These are phyloP conservation scores for Deilephila porcellus DNA, from an alignment of 2,888 invertebrate genomes.

Conservation along the genomic window DNA sequence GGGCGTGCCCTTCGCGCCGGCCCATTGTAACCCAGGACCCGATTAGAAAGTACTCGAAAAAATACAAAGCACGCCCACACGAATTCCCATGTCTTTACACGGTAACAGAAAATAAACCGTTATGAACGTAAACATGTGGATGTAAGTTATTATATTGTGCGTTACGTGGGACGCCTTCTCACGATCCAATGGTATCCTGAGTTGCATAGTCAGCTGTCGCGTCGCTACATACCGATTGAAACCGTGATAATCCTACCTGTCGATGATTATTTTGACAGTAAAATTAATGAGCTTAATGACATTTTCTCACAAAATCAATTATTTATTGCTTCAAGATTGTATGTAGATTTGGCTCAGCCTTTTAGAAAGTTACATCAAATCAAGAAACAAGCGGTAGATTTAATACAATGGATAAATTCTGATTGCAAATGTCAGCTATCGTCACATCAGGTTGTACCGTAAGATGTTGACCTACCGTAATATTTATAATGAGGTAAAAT, in stretches of 20 bases:
- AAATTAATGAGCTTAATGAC: background rate
- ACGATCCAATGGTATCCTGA: constrained; percentile 2
- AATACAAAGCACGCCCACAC: constrained; percentile 22
- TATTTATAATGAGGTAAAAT: background rate
- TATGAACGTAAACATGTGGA: constrained; percentile 4
- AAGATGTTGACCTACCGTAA: constrained; percentile 11
- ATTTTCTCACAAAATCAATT: background rate
- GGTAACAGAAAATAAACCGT: constrained; percentile 14
- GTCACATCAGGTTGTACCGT: background rate
- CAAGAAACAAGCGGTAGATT: background rate
- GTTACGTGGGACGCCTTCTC: constrained; percentile 9
- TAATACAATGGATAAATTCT: background rate
- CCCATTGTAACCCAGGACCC: constrained; percentile 40
- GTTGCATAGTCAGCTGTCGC: constrained; percentile 10
- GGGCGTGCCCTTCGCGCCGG: constrained; percentile 57
- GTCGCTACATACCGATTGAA: background rate
- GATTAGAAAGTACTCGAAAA: constrained; percentile 42
- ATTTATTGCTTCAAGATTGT: background rate
- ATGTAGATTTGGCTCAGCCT: too few species aligned
- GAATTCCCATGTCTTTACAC: constrained; percentile 21
- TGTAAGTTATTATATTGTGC: background rate
- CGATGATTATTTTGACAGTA: background rate
- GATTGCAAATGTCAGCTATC: background rate
- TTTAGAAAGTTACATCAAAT: too few species aligned
- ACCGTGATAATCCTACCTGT: background rate